Evolutionary conservation across 1,140 invertebrate species (phyloP), one percentile per base, ranked within the genome.

Genomic region (Macrosteles quadrilineatus): DNA sequence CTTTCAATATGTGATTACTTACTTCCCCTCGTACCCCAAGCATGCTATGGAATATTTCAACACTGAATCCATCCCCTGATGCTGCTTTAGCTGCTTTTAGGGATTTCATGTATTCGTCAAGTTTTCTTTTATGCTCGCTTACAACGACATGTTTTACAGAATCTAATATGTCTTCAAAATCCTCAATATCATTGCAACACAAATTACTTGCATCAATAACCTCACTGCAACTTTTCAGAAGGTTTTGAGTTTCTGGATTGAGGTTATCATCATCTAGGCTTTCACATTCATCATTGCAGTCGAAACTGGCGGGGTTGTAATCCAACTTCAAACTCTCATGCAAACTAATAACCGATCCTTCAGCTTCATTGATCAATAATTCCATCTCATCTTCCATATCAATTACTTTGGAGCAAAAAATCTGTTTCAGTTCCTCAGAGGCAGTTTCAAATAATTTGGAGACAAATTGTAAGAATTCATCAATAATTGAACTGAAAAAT

Each of bases 371-470:
- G 19, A 66, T 45, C 31, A 66, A n/a, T 2, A 30, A 12, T 45
- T 66, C 63, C 11, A 66, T 31, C 45, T 27, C 19, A 43, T 40
- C 40, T 40, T 66, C 63, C 40, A 45, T 21, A 31, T 66, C 45
- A 1, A 43, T n/a, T 25, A 66, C 21, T 25, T 27, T 43, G 25
- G 40, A 45, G 25, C 63, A 66, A 25, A 66, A 66, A 6, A 43
- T 40, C 21, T 14, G 12, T 25, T 66, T 40, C 27, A 43, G 1
- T 27, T 66, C 36, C 12, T 32, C n/a, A 32, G 27, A 32, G 1
- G 59, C 27, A 32, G 29, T 21, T 19, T 31, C 27, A 32, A 64
- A 64, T 11, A 31, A n/a, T 32, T n/a, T 32, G 1, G 12, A n/a
- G 4, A 64, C 3, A 21, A 25, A n/a, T n/a, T 32, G 29, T n/a